These are phyloP conservation scores for Aleiodes leptofemur DNA, from an alignment of 2,888 invertebrate species.

Conservation along the genomic window DNA sequence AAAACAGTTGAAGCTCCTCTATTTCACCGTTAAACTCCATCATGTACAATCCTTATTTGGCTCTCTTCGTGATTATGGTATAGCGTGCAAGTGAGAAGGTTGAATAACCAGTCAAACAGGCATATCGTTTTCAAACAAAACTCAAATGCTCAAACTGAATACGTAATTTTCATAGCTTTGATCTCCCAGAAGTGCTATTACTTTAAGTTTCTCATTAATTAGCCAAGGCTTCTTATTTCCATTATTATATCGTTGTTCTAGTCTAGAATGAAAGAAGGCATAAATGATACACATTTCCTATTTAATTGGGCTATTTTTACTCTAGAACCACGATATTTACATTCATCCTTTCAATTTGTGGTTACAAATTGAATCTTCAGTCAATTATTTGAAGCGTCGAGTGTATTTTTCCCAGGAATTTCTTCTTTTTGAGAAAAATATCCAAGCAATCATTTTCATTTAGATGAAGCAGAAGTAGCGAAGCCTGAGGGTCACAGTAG, in stretches of 20 bases:
- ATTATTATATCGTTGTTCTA: background rate
- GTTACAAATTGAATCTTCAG: too few species aligned
- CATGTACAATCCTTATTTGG: slow-evolving; percentile 6
- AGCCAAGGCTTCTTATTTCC: background rate
- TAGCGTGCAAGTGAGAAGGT: slow-evolving; percentile 19
- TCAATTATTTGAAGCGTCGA: too few species aligned
- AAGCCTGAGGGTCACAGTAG: too few species aligned
- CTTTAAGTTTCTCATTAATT: slow-evolving; percentile 21
- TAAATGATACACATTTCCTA: too few species aligned
- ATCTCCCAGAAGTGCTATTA: slow-evolving; percentile 13
- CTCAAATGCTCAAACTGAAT: slow-evolving; percentile 59
- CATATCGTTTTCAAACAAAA: slow-evolving; percentile 56
- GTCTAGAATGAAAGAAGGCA: background rate
- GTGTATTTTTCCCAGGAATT: too few species aligned
- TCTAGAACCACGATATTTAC: too few species aligned
- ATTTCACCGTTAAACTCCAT: background rate
- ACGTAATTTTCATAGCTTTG: slow-evolving; percentile 61
- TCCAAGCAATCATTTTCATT: too few species aligned
- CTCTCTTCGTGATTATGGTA: slow-evolving; percentile 12
- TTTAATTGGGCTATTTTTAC: too few species aligned
- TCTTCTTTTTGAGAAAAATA: too few species aligned
- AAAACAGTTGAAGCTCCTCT: background rate
- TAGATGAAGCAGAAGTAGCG: too few species aligned
- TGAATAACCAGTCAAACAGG: slow-evolving; percentile 10
- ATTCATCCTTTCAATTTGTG: too few species aligned